Percentiles rank a stretch among this genome's conserved stretches.
phyloP scores from a whole-genome alignment of 2,888 invertebrate species.

The Melolontha melolontha region DNA sequence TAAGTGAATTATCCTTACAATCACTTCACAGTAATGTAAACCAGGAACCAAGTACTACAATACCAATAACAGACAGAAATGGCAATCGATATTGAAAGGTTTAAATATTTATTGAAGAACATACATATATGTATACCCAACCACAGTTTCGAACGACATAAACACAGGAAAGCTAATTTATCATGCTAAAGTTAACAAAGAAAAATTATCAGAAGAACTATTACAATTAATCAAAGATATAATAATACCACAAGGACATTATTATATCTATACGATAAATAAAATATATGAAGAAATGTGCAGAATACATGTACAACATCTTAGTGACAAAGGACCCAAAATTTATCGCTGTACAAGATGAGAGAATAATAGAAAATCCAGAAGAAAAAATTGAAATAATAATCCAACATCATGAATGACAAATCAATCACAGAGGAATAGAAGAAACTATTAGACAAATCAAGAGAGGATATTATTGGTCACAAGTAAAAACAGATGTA shows the following conservation, averaged over 20 bases:
- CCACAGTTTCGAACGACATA: not conserved
- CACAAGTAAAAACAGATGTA: too few relatives aligned
- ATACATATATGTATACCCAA: conserved; percentile 8
- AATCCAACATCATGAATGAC: too few relatives aligned
- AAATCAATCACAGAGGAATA: too few relatives aligned
- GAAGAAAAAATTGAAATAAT: too few relatives aligned
- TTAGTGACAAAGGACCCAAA: conserved; percentile 22
- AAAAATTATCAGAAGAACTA: conserved; percentile 13
- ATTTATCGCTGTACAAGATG: conserved; percentile 22
- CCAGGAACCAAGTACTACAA: not conserved
- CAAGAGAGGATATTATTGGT: too few relatives aligned
- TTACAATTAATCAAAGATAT: conserved; percentile 10
- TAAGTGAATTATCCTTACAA: too few relatives aligned
- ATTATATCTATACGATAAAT: conserved; percentile 21
- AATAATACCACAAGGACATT: conserved; percentile 27
- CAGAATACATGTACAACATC: not conserved
- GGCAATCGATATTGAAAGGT: conserved; percentile 27
- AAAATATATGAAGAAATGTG: conserved; percentile 22
- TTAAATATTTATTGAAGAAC: conserved; percentile 19
- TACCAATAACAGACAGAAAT: conserved; percentile 22
- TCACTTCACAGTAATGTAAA: conserved; percentile 19
- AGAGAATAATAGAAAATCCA: too few relatives aligned
- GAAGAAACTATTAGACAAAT: too few relatives aligned
- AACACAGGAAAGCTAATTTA: conserved; percentile 10
- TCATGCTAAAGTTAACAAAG: conserved; percentile 9